These are phyloP conservation scores for Habroteleia sp. DNA, from an alignment of 2,888 invertebrate genomes.

Conservation along the genomic window DNA sequence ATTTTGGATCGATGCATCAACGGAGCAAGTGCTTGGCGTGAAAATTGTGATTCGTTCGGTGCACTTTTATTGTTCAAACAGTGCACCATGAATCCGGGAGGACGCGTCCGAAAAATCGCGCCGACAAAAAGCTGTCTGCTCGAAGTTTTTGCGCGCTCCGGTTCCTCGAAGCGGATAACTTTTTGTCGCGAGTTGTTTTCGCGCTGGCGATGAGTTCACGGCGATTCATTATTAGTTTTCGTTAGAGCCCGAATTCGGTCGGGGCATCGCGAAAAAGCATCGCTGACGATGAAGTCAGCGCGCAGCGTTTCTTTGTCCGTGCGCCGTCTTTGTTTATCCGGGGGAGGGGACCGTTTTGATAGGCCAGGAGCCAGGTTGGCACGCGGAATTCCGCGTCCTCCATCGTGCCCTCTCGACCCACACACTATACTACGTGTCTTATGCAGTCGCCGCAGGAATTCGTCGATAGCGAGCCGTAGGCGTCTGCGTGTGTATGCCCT, in stretches of 20 bases:
- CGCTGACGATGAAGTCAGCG: neutral
- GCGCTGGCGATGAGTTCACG: constrained; percentile 6
- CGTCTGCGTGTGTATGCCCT: constrained; percentile 53
- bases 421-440: constrained; percentile 45
- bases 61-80: constrained; percentile 15
- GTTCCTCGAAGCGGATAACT: constrained; percentile 37
- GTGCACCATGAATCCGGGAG: constrained; percentile 30
- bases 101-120: constrained; percentile 32
- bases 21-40: constrained; percentile 14
- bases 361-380: constrained; percentile 53
- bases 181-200: constrained; percentile 22
- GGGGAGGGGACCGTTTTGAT: constrained; percentile 39
- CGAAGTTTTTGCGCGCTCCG: constrained; percentile 23
- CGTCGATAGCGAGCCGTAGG: constrained; percentile 65
- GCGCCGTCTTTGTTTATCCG: constrained; percentile 43
- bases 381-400: constrained; percentile 73
- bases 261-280: neutral
- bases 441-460: constrained; percentile 63
- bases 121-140: constrained; percentile 48
- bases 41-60: constrained; percentile 24
- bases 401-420: constrained; percentile 62
- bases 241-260: constrained; percentile 10
- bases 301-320: constrained; percentile 23
- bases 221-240: constrained; percentile 32
- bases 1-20: too few relatives aligned